Base-by-base conservation (phyloP, 2,113 vertebrate genomes). In the Panthera uncia region DNA sequence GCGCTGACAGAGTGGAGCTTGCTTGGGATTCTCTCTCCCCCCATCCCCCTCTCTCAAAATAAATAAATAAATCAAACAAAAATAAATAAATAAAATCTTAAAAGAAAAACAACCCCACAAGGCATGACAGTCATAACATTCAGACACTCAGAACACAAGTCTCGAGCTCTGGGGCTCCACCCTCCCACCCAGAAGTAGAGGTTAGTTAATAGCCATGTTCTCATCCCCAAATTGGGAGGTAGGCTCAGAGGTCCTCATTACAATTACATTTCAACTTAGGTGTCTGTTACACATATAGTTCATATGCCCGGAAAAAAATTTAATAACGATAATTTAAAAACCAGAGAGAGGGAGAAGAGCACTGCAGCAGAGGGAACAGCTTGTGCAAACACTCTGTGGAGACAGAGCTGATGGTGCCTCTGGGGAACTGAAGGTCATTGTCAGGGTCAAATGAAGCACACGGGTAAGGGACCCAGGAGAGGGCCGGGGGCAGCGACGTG, bases 121-220 rank as follows among this genome's bases (percentile, higher is more conserved):
- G 21, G 55, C 82, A 41, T 3, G 48, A 19, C 31, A 25, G 14
- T 5, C 52, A 38, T 29, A 48, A 48, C 41, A 16, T 18, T 48
- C 38, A 21, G 29, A 3, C 63, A 8, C 7, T 19, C 55, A 55
- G 23, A 19, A 50, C 0, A 0, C 80, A 1, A 10, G 21, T 9
- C 74, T 31, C 0, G 19, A 73, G 55, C 71, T 33, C 61, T 36
- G 36, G 31, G 1, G 23, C 48, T 29, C 38, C 29, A 12, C 4
- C 48, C 3, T 1, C 95, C 45, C n/a, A 19, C 21, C 66, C 18
- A 9, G 38, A 63, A 29, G 19, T 0, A 33, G 23, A 57, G 73
- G 38, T 7, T 23, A 48, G 50, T 7, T n/a, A 48, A 65, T 0
- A 6, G 52, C 45, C 45, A 11, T 16, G 38, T 33, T 83, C 50